Base-by-base conservation (phyloP, 2,113 vertebrate species). In the Ardeotis arabs region DNA sequence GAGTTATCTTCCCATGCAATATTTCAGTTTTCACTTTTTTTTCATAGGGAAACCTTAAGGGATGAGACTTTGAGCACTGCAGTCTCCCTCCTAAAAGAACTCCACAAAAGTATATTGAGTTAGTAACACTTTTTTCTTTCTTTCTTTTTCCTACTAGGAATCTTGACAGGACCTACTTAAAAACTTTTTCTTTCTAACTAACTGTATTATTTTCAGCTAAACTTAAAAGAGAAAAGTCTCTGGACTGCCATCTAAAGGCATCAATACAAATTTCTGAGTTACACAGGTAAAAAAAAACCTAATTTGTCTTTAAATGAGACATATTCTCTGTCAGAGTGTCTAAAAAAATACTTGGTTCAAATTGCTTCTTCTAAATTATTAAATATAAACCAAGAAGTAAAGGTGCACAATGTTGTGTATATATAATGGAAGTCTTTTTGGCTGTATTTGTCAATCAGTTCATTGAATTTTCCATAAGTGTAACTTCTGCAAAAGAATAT, bases 141-240 rank as follows among this genome's bases (percentile, higher is more conserved):
- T 93, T 83, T 69, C 23, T 81, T 81, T 89, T 78, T 56, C 24
- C 58, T 64, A 3, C 33, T 68, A 56, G 44, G 35, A 76, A 56
- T 83, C 79, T 83, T 93, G 82, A 83, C 75, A 93, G 44, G 44
- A 21, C 6, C 72, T 85, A 74, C 75, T 93, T 92, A 88, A 93
- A 94, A 55, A 29, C 14, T 87, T 69, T 84, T 94, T 83, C 53
- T 88, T 86, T 77, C 85, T 74, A 91, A 83, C 85, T 74, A 91
- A 83, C 70, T 14, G 22, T 82, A 74, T 77, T 84, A 83, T 83
- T 95, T 94, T 89, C 58, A 72, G n/a, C 77, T 92, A 80, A 88
- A 37, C 21, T 62, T 64, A 79, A 45, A 49, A 53, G 19, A 73
- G 45, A n/a, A 28, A 55, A 3, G 0, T 77, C 63, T 86, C 79